Evolutionary conservation across 2,797 vertebrate genomes (phyloP), one percentile per base, ranked within the genome.

Genomic region (Mormyrops boulengeri): DNA sequence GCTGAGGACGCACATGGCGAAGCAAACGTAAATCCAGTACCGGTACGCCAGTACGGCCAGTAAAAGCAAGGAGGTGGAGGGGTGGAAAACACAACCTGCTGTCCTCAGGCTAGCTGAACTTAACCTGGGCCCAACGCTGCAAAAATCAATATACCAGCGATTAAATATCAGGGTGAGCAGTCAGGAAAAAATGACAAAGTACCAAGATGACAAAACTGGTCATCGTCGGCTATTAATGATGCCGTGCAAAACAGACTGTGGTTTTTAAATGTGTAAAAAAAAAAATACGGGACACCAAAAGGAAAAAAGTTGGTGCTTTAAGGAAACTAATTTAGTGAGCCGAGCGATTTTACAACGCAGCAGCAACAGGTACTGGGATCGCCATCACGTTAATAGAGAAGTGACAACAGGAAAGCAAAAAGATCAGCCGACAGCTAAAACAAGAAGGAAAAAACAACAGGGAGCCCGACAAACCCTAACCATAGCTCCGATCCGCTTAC

Each of bases 401-500:
- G 34, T 82, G 6, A 57, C 1, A 86, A 30, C 9, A 86, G 8
- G n/a, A 5, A 52, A 17, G 41, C 19, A 8, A 50, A 12, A 12
- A 12, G n/a, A 0, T 5, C 12, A 41, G 7, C 2, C 7, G 30
- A 4, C 73, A 4, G 34, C 4, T 50, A 49, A 14, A 55, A 57
- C 12, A 60, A 22, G 19, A 1, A 14, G 2, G 14, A 38, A 38
- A 47, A 80, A 19, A 44, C n/a, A 1, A n/a, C 38, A 2, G 7
- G 44, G 19, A 85, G 41, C 9, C 26, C 11, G 2, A 34, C 4
- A 17, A 38, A 38, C 34, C 14, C 12, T 19, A 19, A 17, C 9
- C 26, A 19, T 1, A 2, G 55, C 82, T 6, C 12, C 7, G n/a
- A n/a, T 19, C 47, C 0, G 85, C 90, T 91, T 90, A 98, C 98